phyloP scores from a whole-genome alignment of 2,113 vertebrate genomes.

The Ploceus nigricollis region DNA sequence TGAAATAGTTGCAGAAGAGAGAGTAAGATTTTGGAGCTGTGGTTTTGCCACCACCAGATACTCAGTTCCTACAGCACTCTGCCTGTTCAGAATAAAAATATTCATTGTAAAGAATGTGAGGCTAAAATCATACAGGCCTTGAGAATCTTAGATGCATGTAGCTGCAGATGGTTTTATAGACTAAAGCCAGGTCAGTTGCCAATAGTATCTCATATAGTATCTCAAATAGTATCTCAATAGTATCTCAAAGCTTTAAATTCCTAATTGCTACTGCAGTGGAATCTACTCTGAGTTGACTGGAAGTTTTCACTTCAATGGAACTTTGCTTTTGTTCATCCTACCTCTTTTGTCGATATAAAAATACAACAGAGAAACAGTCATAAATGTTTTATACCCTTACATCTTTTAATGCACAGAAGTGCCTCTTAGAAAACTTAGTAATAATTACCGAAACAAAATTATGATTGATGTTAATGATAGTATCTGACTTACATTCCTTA shows the following conservation, averaged over 20 bases:
- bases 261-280: not conserved
- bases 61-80: not conserved
- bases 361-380: not conserved
- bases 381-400: not conserved
- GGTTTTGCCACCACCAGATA: not conserved
- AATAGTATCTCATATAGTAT: not conserved
- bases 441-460: conserved; percentile 1
- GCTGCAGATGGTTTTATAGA: not conserved
- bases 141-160: not conserved
- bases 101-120: not conserved
- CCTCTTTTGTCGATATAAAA: not conserved
- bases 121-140: not conserved
- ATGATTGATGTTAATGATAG: not conserved
- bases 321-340: not conserved
- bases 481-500: not conserved
- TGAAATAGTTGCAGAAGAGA: not conserved
- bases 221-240: not conserved
- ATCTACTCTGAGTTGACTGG: not conserved
- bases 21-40: not conserved
- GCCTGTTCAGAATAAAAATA: not conserved
- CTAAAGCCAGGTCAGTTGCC: not conserved
- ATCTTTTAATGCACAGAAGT: conserved; percentile 31
- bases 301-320: conserved; percentile 3
- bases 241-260: not conserved
- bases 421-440: conserved; percentile 18